Base-by-base conservation (phyloP, 2,888 invertebrate genomes). In the Mellilla xanthometata region DNA sequence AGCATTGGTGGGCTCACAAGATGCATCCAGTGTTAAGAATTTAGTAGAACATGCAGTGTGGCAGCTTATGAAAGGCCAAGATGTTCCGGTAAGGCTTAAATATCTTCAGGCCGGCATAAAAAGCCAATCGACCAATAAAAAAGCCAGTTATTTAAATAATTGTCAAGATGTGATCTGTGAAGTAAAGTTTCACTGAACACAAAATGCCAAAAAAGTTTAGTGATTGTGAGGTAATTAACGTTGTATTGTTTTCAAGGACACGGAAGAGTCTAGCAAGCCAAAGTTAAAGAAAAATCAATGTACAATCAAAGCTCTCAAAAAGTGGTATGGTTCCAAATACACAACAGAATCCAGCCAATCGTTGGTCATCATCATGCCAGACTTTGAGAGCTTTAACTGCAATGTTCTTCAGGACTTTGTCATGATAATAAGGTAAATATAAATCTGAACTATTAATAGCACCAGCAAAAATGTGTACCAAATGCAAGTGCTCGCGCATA, bases 341-440 rank as follows among this genome's bases (percentile, higher is more conserved):
- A 28, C 49, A 11, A 62, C 54, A 12, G 23, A 47, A 39, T 77
- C 81, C 2, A 75, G 65, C 39, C 85, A 72, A 55, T 82, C 93
- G 19, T 77, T 97, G 41, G 91, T 96, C 11, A 90, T 97, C 24
- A 93, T 97, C 43, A 91, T 96, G 59, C 94, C 96, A 33, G 97
- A 97, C 81, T 95, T 97, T 80, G 97, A 97, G 81, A 93, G 94
- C 65, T 96, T 96, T 68, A 91, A 91, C 56, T 82, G 93, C 22
- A 90, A 85, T 65, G 91, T 96, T 12, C 81, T 97, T 39, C 95
- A 96, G 75, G 95, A 96, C 76, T 94, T 97, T 68, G 94, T 97
- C 38, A 89, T 94, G 66, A 94, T 96, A 60, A 78, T 95, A 30
- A 95, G 95, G 93, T 95, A 70, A 64, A 46, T 23, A 1, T 8